Base-by-base conservation (phyloP, 2,888 invertebrate species). In the Rhogogaster chlorosoma region DNA sequence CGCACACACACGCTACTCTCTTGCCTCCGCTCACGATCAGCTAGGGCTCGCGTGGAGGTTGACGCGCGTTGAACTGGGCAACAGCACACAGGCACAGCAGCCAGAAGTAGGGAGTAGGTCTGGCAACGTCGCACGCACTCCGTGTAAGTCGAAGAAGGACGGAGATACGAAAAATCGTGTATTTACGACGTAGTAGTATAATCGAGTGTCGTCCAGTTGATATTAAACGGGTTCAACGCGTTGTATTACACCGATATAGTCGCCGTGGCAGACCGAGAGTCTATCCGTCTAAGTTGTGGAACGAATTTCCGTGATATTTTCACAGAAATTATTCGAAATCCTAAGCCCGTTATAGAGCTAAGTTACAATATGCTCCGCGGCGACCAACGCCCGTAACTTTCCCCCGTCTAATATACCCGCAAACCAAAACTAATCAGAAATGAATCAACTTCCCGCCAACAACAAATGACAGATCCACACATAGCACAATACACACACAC, bases 281-380 rank as follows among this genome's bases (percentile, higher is more conserved):
- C 49, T 6, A 6, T 64, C 29, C 12, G 10, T 12, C 5, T 2
- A 29, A 29, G 15, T 64, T 6, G 10, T 10, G 12, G 18, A 67
- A 67, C 32, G 0, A 12, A 45, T 49, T 49, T 53, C 53, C n/a
- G 26, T 2, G 7, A 26, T 26, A 61, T 73, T 18, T 73, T 73
- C 22, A 73, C 9, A 22, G 73, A 73, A 73, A 73, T 73, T 22
- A 12, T 73, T 7, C 7, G 22, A 84, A 86, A 88, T 88, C 84
- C 83, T 67, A 67, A 32, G 84, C 75, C 85, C 87, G 89, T 89
- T 89, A 89, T 90, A 90, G 89, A 90, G 89, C 90, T 89, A 87
- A 87, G 75, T 84, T 86, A 73, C 88, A 88, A 89, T 88, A 90
- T 87, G 90, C 86, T 87, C 85, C 77, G 45, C 86, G 80, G 86